Base-by-base conservation (phyloP, 2,797 vertebrate species). In the Agapornis canus region DNA sequence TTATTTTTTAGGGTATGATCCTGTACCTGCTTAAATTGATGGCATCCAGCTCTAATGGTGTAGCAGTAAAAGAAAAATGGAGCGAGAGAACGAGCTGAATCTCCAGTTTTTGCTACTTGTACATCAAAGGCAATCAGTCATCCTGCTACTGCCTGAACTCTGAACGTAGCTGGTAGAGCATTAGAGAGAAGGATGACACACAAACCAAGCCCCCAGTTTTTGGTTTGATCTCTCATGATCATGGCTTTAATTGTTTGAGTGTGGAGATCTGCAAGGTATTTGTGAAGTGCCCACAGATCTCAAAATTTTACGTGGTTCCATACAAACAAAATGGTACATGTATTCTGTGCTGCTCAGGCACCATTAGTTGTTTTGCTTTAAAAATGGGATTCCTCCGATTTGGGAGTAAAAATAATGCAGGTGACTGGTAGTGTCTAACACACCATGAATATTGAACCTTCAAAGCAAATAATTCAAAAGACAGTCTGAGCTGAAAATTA, bases 1-100 rank as follows among this genome's bases (percentile, higher is more conserved):
- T 91, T 90, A 27, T 95, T 94, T 95, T 95, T 96, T 85, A 89
- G 96, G 92, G 89, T 85, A 56, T 48, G 89, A 95, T 95, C 92
- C 92, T 69, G 69, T 71, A 94, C 91, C 87, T 94, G 91, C 76
- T 88, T 68, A 88, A 96, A 93, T 95, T 93, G 92, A 95, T 96
- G 94, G 95, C 71, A 86, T 81, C 84, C 79, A 79, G 76, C 82
- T 39, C 82, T 96, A 89, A 93, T 82, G 84, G 84, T 39, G 57
- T 61, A 69, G 91, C 82, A 63, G 72, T 27, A 18, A 82, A 94
- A 96, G 96, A 94, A 95, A 96, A 96, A 91, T 91, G 79, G 86
- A 72, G 79, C 13, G 10, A 19, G 91, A 71, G 93, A 97, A 96
- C 1, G 10, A 96, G 96, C 94, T 96, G 93, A 96, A 95, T 95